Conservation (phyloP, 2,888 invertebrate genomes). For the Lycia hirtaria region DNA sequence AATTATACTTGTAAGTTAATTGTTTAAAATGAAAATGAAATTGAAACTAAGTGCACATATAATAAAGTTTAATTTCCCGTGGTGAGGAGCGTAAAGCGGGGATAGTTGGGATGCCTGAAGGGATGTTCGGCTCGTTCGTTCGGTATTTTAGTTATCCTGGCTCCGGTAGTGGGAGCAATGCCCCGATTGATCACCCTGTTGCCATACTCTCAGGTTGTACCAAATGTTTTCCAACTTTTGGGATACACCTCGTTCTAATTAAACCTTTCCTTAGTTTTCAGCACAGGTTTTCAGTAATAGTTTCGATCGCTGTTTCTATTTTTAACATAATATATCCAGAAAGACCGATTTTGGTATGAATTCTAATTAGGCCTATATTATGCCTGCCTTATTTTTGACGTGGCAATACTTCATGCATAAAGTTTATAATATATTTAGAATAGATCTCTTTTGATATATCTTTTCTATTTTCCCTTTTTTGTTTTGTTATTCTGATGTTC, state of each 20-base stretch:
- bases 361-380: too few relatives aligned
- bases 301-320: too few relatives aligned
- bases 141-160: slow-evolving; percentile 62
- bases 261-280: background rate
- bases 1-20: slow-evolving; percentile 14
- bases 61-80: slow-evolving; percentile 53
- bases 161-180: slow-evolving; percentile 50
- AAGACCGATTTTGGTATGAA: too few relatives aligned
- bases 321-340: too few relatives aligned
- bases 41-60: slow-evolving; percentile 43
- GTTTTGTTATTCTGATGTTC: background rate
- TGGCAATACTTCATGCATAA: too few relatives aligned
- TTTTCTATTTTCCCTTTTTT: background rate
- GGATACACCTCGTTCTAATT: slow-evolving; percentile 7
- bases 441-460: background rate
- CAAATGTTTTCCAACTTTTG: slow-evolving; percentile 17
- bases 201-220: slow-evolving; percentile 40
- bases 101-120: slow-evolving; percentile 52
- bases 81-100: slow-evolving; percentile 34
- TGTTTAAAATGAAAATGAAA: slow-evolving; percentile 39
- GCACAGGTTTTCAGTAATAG: background rate
- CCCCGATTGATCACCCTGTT: slow-evolving; percentile 51
- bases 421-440: too few relatives aligned
- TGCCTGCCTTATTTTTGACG: too few relatives aligned
- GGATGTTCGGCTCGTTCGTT: slow-evolving; percentile 57